These are phyloP conservation scores for Drosophila tropicalis DNA, from an alignment of 1,140 invertebrate species.

Conservation along the genomic window DNA sequence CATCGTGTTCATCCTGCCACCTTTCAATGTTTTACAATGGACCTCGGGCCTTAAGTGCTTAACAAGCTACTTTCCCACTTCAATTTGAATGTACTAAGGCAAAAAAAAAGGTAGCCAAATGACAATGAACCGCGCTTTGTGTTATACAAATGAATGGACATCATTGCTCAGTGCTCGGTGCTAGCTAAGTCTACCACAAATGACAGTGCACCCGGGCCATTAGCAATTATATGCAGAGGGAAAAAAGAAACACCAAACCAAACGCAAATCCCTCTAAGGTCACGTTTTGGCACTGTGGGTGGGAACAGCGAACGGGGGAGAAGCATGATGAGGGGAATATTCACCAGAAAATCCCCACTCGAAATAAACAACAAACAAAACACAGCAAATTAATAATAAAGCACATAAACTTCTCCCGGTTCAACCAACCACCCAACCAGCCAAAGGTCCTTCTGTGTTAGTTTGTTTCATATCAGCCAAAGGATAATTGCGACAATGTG, in stretches of 20 bases:
- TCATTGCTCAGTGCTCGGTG: background rate
- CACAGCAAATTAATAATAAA: slow-evolving; percentile 68
- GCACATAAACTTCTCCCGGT: slow-evolving; percentile 5
- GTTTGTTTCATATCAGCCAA: slow-evolving; percentile 12
- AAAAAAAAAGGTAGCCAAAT: slow-evolving; percentile 47
- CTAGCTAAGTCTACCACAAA: slow-evolving; percentile 47
- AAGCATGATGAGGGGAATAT: background rate
- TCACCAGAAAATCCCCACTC: slow-evolving; percentile 37
- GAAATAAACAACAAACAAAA: slow-evolving; percentile 76
- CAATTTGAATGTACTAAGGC: slow-evolving; percentile 12
- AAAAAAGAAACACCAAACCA: slow-evolving; percentile 36
- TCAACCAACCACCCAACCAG: no score
- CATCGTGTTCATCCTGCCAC: background rate
- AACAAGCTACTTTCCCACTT: slow-evolving; percentile 80
- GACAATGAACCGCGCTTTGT: background rate
- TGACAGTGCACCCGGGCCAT: slow-evolving; percentile 54
- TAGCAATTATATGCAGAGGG: slow-evolving; percentile 41
- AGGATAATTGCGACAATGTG: slow-evolving; percentile 82
- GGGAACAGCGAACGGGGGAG: slow-evolving; percentile 43
- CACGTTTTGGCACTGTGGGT: slow-evolving; percentile 79
- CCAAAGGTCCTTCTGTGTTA: slow-evolving; percentile 7
- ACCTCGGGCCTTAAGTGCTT: slow-evolving; percentile 55
- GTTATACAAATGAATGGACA: slow-evolving; percentile 35
- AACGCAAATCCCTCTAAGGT: slow-evolving; percentile 50
- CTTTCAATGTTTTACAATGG: no score